A percentile compares a stretch with the other conserved stretches of the same genome.
phyloP scores from a whole-genome alignment of 1,140 invertebrate genomes.

The Scaptomyza graminum region DNA sequence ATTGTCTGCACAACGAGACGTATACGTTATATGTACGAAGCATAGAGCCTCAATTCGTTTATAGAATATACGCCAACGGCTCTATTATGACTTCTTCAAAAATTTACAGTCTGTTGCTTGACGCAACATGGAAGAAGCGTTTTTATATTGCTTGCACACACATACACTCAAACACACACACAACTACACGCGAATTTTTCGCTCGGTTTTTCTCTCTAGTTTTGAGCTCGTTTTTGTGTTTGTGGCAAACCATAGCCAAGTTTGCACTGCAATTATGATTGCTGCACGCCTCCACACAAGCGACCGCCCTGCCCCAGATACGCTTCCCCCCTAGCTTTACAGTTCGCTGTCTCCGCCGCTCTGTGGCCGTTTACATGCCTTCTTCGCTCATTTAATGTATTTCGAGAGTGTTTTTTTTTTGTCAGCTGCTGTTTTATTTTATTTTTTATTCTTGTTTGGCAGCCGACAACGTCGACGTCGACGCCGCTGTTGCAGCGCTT shows the following conservation, averaged over 20 bases:
- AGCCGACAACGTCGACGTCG: conserved; percentile 17
- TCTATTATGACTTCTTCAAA: conserved; percentile 81
- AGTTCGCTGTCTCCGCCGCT: conserved; percentile 21
- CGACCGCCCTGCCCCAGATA: neutral
- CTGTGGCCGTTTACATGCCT: conserved; percentile 76
- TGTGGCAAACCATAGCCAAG: conserved; percentile 66
- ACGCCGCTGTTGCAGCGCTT: conserved; percentile 55
- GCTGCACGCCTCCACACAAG: conserved; percentile 20
- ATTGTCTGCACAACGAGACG: conserved; percentile 66
- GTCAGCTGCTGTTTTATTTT: conserved; percentile 24
- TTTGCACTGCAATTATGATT: conserved; percentile 79
- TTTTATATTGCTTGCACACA: conserved; percentile 40
- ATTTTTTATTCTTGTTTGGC: conserved; percentile 32
- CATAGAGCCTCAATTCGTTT: conserved; percentile 69
- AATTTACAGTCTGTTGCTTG: conserved; percentile 79
- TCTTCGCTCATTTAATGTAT: conserved; percentile 78
- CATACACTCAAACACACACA: neutral
- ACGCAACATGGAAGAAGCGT: conserved; percentile 50
- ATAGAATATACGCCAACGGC: conserved; percentile 80
- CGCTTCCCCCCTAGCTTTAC: neutral
- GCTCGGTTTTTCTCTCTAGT: conserved; percentile 18
- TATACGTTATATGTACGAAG: conserved; percentile 60
- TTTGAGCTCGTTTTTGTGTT: conserved; percentile 34
- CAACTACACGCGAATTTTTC: conserved; percentile 12
- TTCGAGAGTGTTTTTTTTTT: conserved; percentile 61